Evolutionary conservation across 1,140 invertebrate genomes (phyloP), one percentile per base, ranked within the genome.

Genomic region (Neomicropteryx cornuta): DNA sequence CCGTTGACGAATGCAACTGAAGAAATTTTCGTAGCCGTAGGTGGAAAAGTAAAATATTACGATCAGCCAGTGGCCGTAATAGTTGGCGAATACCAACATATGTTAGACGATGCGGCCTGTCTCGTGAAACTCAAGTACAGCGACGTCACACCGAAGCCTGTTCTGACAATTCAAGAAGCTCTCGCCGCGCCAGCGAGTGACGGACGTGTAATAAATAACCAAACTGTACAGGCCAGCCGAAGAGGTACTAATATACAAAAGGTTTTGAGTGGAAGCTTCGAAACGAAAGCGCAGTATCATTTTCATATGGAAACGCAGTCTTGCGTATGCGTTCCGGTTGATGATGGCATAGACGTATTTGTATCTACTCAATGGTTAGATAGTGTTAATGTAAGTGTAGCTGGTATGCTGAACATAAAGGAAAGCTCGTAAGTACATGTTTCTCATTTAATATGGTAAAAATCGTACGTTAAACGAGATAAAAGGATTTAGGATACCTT

Each of bases 41-140:
- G 56, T 18, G 54, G 49, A 21, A 53, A 54, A 33, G 70, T 87
- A 0, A 51, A 63, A 16, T 82, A 73, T 50, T 78, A 80, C 31
- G 80, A 81, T 1, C 83, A 90, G 55, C 74, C 82, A 1, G 55
- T 80, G 6, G 87, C 80, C 0, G 59, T 90, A 2, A 68, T 92
- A 3, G 75, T 83, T 1, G 86, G 83, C 1, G 56, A 72, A 21
- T 75, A 68, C 46, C 67, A 78, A 43, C 63, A 70, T 28, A 52
- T 71, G 18, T 83, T 83, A 1, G 67, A 76, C n/a, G 63, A 73
- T 32, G 81, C 81, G 14, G 73, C 77, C 1, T 70, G 71, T 38
- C 56, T 75, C 37, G 79, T 90, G 1, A 73, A 79, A 58, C 60
- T 89, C 18, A 72, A 66, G n/a, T 85, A 88, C 44, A 58, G 43